These are phyloP conservation scores for Hedya salicella DNA, from an alignment of 2,888 invertebrate genomes.

Conservation along the genomic window DNA sequence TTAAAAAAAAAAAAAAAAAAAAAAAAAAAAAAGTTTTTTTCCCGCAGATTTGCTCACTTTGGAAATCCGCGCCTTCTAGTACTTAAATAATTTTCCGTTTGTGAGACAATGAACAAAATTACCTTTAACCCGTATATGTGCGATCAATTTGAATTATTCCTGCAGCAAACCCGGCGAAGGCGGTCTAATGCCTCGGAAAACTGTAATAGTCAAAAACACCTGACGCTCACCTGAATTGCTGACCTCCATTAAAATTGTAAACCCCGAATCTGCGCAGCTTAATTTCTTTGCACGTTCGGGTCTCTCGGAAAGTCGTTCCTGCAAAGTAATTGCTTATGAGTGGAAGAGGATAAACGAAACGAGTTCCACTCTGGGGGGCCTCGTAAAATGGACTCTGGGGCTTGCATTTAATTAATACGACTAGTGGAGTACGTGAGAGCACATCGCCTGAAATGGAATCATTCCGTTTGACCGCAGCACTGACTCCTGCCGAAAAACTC, in stretches of 20 bases:
- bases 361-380: conserved; percentile 74
- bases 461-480: conserved; percentile 74
- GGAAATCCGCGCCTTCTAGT: too few relatives aligned
- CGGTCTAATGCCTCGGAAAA: conserved; percentile 23
- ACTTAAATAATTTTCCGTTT: too few relatives aligned
- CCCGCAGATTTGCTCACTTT: too few relatives aligned
- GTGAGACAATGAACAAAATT: too few relatives aligned
- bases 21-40: too few relatives aligned
- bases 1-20: too few relatives aligned
- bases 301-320: conserved; percentile 76
- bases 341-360: conserved; percentile 81
- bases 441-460: conserved; percentile 73
- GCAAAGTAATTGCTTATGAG: conserved; percentile 83
- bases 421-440: conserved; percentile 75
- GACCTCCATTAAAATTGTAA: conserved; percentile 67
- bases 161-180: too few relatives aligned
- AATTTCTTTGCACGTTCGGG: conserved; percentile 77
- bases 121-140: background rate
- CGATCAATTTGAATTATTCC: background rate
- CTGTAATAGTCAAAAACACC: conserved; percentile 48
- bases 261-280: conserved; percentile 72
- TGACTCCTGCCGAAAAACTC: conserved; percentile 68
- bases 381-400: conserved; percentile 81
- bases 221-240: conserved; percentile 61
- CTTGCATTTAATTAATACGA: conserved; percentile 83